phyloP scores from a whole-genome alignment of 2,888 invertebrate species.

The Machimus rusticus region DNA sequence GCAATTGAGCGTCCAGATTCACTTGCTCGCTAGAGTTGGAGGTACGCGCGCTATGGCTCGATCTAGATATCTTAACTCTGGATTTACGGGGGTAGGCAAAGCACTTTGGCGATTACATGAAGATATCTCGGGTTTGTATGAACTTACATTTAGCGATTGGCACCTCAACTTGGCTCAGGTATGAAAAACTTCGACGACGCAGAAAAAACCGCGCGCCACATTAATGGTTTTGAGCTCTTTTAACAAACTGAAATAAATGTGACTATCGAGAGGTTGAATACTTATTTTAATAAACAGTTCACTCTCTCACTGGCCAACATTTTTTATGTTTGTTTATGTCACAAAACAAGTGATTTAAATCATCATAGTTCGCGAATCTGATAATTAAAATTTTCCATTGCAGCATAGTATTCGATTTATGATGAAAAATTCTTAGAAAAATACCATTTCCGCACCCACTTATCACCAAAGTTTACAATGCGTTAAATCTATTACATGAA shows the following conservation, averaged over 20 bases:
- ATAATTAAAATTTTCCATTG: no score
- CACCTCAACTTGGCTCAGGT: not conserved
- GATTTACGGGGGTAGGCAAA: not conserved
- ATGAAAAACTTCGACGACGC: not conserved
- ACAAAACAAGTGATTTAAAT: no score
- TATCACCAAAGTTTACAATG: no score
- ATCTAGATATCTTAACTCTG: not conserved
- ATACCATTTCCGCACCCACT: no score
- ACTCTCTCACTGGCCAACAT: no score
- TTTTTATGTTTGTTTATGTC: no score
- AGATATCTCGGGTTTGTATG: conserved; percentile 1
- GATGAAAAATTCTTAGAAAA: no score
- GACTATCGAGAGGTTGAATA: not conserved
- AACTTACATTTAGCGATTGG: not conserved
- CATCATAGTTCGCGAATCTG: no score
- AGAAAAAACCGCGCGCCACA: not conserved
- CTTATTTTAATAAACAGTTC: not conserved
- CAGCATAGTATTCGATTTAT: no score
- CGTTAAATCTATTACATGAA: no score
- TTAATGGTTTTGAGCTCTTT: not conserved
- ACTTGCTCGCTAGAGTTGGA: not conserved
- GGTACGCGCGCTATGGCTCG: not conserved
- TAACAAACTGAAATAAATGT: not conserved
- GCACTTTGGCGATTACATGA: conserved; percentile 22
- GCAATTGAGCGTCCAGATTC: not conserved